phyloP scores from a whole-genome alignment of 2,888 invertebrate species.

The Agriopis marginaria region DNA sequence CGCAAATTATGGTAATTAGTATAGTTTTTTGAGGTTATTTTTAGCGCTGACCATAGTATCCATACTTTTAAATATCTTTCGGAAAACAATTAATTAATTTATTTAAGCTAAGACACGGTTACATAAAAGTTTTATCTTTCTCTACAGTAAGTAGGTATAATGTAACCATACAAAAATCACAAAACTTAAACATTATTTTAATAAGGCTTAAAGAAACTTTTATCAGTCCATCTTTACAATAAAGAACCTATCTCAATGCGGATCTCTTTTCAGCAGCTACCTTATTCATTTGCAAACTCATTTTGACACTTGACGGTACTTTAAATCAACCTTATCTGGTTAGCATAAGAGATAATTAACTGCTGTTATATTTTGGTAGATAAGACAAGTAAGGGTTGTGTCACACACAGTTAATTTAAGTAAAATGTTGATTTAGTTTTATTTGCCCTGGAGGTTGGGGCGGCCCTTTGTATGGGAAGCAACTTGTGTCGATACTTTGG shows the following conservation, averaged over 20 bases:
- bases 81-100: too few relatives aligned
- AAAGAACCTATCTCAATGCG: conserved; percentile 16
- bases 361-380: not conserved
- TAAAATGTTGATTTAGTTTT: not conserved
- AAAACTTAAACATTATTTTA: conserved; percentile 16
- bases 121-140: not conserved
- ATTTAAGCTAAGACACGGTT: too few relatives aligned
- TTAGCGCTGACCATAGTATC: too few relatives aligned
- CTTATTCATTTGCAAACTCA: conserved; percentile 2
- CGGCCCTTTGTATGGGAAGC: too few relatives aligned
- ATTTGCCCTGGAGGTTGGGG: too few relatives aligned
- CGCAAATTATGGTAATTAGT: too few relatives aligned
- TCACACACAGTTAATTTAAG: not conserved
- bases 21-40: too few relatives aligned
- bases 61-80: too few relatives aligned
- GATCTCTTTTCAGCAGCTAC: conserved; percentile 20
- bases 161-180: conserved; percentile 1
- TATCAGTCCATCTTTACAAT: conserved; percentile 26
- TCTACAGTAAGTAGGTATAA: not conserved
- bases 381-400: not conserved
- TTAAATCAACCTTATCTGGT: conserved; percentile 12
- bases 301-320: not conserved
- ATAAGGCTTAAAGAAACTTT: conserved; percentile 24
- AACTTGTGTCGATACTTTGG: too few relatives aligned
- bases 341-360: conserved; percentile 7